phyloP scores from a whole-genome alignment of 1,140 invertebrate genomes.

The Drosophila kepulauana region DNA sequence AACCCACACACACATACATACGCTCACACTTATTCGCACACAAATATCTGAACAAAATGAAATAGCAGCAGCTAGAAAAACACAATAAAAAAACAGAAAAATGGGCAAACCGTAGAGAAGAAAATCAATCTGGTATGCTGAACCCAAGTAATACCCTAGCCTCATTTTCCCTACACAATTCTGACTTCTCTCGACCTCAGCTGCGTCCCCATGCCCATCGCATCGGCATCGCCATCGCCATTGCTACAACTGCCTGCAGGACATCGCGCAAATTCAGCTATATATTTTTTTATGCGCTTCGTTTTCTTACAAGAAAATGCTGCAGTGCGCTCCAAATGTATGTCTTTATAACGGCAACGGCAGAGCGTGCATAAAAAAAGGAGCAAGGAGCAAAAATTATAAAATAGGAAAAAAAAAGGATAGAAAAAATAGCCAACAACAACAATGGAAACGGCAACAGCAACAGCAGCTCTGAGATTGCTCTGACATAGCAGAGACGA shows the following conservation, averaged over 20 bases:
- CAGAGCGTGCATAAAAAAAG: slow-evolving; percentile 67
- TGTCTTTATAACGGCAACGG: slow-evolving; percentile 73
- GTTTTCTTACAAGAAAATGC: slow-evolving; percentile 79
- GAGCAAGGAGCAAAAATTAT: slow-evolving; percentile 68
- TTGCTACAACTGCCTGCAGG: slow-evolving; percentile 37
- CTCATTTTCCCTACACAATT: not conserved
- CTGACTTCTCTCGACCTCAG: slow-evolving; percentile 1
- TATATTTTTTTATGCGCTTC: slow-evolving; percentile 65
- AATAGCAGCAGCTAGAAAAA: slow-evolving; percentile 45
- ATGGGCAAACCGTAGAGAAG: slow-evolving; percentile 69
- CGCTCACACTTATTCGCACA: not conserved
- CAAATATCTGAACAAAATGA: slow-evolving; percentile 6
- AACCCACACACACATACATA: not conserved
- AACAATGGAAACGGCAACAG: slow-evolving; percentile 29
- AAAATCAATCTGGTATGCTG: slow-evolving; percentile 68
- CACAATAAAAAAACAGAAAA: slow-evolving; percentile 74
- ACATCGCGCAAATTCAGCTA: slow-evolving; percentile 76
- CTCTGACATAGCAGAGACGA: slow-evolving; percentile 30
- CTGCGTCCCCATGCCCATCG: not conserved
- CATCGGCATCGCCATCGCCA: slow-evolving; percentile 3
- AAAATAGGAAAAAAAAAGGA: slow-evolving; percentile 62
- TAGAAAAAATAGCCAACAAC: slow-evolving; percentile 36
- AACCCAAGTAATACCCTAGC: slow-evolving; percentile 24
- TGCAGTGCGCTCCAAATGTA: slow-evolving; percentile 78
- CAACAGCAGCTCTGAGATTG: slow-evolving; percentile 37